These are phyloP conservation scores for Alligator sinensis DNA, from an alignment of 2,113 vertebrate genomes.

Conservation along the genomic window DNA sequence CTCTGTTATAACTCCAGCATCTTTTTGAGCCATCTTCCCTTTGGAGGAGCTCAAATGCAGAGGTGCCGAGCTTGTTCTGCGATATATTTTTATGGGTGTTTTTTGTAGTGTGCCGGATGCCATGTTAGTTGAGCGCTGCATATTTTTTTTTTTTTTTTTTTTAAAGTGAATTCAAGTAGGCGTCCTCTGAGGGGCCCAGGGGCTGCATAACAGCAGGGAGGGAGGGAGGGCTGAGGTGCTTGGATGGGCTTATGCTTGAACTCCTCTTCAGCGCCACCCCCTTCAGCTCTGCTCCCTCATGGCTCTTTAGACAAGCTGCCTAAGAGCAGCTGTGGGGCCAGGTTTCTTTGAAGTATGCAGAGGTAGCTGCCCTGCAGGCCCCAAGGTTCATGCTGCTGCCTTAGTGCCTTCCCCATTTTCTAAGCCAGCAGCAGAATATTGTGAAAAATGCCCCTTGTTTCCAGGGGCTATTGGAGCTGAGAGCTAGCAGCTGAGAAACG, in stretches of 20 bases:
- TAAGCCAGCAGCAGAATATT: background rate
- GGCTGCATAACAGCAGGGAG: too few relatives aligned
- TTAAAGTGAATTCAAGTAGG: too few relatives aligned
- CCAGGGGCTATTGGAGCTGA: background rate
- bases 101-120: conserved; percentile 8
- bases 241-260: background rate
- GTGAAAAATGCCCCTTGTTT: background rate
- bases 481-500: background rate
- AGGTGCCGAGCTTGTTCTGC: conserved; percentile 41
- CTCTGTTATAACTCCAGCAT: background rate
- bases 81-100: background rate
- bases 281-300: background rate
- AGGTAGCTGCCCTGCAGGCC: background rate
- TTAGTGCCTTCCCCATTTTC: background rate
- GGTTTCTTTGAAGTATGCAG: too few relatives aligned
- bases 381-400: background rate
- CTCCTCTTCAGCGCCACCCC: too few relatives aligned
- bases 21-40: background rate
- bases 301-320: too few relatives aligned
- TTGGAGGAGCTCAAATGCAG: background rate
- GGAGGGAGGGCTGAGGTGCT: background rate
- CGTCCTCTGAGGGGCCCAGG: too few relatives aligned
- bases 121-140: background rate
- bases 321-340: too few relatives aligned
- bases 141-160: background rate